Evolutionary conservation across 2,888 invertebrate genomes (phyloP), one percentile per base, ranked within the genome.

Genomic region (Tiphia femorata): DNA sequence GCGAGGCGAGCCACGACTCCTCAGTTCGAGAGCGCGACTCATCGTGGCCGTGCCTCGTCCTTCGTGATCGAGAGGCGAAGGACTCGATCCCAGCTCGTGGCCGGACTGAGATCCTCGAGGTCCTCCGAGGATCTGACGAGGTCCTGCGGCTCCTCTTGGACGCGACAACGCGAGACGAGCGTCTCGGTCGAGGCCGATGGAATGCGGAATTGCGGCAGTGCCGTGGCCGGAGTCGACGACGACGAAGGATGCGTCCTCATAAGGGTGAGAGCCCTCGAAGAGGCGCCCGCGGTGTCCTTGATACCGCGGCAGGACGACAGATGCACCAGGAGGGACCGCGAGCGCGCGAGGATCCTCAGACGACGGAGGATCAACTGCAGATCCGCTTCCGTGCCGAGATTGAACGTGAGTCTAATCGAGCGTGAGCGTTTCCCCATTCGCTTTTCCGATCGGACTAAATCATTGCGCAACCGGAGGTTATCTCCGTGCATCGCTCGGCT

Each of bases 371-470:
- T 83, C 63, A 79, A 80, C 68, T 77, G 78, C n/a, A 75, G 84
- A 63, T 84, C 84, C 12, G 78, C 83, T 2, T 85, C 84, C 47
- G 80, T 84, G 54, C 84, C 85, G 7, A 75, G 83, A 62, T 68
- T 78, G 43, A 72, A 80, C 54, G 83, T 84, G 79, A 84, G 84
- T 80, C 43, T 6, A 54, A 38, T 55, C 14, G 37, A 37, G 17
- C 16, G 16, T 20, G 30, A 43, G 21, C 12, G 21, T n/a, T n/a
- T n/a, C n/a, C n/a, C n/a, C n/a, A n/a, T n/a, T n/a, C n/a, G n/a
- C n/a, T n/a, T n/a, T n/a, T n/a, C n/a, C n/a, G n/a, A n/a, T n/a
- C n/a, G n/a, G n/a, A n/a, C n/a, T n/a, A n/a, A n/a, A n/a, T n/a
- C n/a, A n/a, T n/a, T n/a, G n/a, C n/a, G n/a, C n/a, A n/a, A n/a